Evolutionary conservation across 2,113 vertebrate species (phyloP), one percentile per base, ranked within the genome.

Genomic region (Oreochromis tanganicae): DNA sequence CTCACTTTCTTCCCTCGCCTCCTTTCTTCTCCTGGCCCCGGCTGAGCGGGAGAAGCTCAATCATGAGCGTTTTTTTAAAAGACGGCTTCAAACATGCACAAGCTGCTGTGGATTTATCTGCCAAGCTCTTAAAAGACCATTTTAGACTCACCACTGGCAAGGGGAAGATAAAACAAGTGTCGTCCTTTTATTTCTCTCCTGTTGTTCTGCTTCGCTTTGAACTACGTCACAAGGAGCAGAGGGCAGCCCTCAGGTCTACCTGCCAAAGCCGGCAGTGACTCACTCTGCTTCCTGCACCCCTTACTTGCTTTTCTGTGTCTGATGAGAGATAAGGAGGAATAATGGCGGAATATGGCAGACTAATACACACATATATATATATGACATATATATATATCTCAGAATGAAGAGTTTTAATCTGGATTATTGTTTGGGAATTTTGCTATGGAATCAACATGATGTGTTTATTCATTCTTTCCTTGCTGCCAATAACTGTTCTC

Each of bases 211-310:
- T 43, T 84, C 3, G 2, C 63, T 83, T 84, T 85, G 48, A 79
- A 52, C 29, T 91, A 87, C 88, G 12, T 94, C 90, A 90, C 75
- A 21, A 54, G 71, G 19, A 86, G 80, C 61, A 21, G 86, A 93
- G 93, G 88, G 90, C 80, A 83, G 80, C 71, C 91, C 89, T 88
- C 81, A 36, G 87, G 85, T 93, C 73, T 83, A 90, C 90, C 92
- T 93, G 92, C 83, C 87, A 91, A 75, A 81, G 85, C 84, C 59
- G 83, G 83, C 85, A 75, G 46, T 90, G 88, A 92, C 52, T 90
- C 91, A 92, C 84, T 16, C 82, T 82, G 54, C 82, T 80, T 85
- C 79, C 55, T 79, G 57, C 29, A 32, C n/a, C 34, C 13, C 61
- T 80, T 36, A 79, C 83, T 52, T 57, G 84, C 36, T 29, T 82